Evolutionary conservation across 2,113 vertebrate genomes (phyloP).

Genomic region (Pundamilia nyererei): DNA sequence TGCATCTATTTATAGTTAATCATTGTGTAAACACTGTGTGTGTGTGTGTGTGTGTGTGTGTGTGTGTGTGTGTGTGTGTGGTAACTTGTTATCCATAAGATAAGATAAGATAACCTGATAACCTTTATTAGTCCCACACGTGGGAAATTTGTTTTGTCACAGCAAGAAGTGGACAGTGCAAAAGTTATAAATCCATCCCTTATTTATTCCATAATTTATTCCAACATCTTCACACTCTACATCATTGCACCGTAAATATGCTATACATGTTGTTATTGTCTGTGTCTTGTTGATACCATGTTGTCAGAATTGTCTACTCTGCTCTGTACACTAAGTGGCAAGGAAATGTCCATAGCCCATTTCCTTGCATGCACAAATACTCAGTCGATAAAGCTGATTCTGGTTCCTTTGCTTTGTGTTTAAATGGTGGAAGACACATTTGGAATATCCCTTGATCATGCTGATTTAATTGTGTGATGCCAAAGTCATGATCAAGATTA

Average conservation of each 20-base stretch:
- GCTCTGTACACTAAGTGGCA: neutral
- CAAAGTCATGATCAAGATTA: neutral
- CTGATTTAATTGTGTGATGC: neutral
- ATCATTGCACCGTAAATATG: neutral
- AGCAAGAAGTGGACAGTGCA: no score
- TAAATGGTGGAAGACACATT: neutral
- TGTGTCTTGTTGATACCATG: neutral
- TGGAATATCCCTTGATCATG: neutral
- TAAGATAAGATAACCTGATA: no score
- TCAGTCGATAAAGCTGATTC: neutral
- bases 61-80: neutral
- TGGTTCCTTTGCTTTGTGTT: neutral
- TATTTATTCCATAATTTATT: neutral
- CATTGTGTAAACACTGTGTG: neutral
- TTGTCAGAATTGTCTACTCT: neutral
- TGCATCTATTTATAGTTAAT: neutral
- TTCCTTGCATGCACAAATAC: neutral
- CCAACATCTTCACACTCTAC: neutral
- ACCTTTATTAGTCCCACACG: no score
- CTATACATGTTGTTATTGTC: neutral
- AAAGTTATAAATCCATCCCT: neutral
- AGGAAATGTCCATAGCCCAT: neutral
- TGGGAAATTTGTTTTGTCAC: no score
- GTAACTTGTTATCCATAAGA: no score
- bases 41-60: neutral